Percentiles rank a stretch among this genome's conserved stretches.
These are phyloP conservation scores for Amazona guildingii DNA, from an alignment of 2,113 vertebrate genomes.

Conservation along the genomic window DNA sequence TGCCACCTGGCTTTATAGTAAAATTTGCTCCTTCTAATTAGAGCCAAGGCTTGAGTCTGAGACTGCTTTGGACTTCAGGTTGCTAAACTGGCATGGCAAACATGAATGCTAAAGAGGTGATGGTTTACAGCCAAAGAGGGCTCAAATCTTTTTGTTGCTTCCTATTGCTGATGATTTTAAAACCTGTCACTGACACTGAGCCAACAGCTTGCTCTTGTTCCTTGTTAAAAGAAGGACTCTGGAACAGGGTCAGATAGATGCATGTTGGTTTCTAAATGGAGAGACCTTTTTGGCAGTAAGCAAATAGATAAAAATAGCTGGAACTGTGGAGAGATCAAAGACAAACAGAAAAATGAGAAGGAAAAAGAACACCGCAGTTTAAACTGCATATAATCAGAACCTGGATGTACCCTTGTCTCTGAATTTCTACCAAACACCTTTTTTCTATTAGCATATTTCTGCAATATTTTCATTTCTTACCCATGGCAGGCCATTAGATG, in stretches of 20 bases:
- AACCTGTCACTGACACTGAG: neutral
- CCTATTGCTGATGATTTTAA: neutral
- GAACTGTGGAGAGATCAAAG: neutral
- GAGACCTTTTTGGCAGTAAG: neutral
- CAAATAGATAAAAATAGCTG: neutral
- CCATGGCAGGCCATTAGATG: neutral
- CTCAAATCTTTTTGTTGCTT: neutral
- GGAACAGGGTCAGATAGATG: neutral
- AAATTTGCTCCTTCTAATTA: neutral
- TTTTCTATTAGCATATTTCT: neutral
- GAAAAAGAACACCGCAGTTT: neutral
- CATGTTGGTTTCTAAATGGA: neutral
- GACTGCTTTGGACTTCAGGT: neutral
- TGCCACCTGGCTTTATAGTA: neutral
- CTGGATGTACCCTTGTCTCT: neutral
- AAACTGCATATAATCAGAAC: neutral
- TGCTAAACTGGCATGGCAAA: neutral
- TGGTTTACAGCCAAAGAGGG: neutral
- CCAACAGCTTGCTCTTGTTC: neutral
- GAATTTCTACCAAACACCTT: neutral
- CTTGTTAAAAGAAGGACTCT: neutral
- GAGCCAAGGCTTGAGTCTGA: neutral
- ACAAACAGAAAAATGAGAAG: neutral
- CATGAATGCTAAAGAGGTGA: neutral
- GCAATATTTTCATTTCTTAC: neutral